Evolutionary conservation across 2,797 vertebrate genomes (phyloP).

Genomic region (Pseudomugil tenellus): DNA sequence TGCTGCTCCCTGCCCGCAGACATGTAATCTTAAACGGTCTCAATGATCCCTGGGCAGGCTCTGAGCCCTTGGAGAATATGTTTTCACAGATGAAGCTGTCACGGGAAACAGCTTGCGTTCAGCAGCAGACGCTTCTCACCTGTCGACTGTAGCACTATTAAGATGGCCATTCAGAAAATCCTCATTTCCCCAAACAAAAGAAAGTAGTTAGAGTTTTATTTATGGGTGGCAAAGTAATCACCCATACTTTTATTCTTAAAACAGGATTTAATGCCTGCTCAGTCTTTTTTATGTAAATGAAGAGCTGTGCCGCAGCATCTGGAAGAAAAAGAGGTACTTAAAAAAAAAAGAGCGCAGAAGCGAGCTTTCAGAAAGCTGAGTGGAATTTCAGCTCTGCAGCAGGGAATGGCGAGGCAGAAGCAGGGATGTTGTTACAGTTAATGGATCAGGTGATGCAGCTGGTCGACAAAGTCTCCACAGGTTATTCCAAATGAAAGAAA

Average conservation of each 20-base stretch:
- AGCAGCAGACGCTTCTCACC: conserved; percentile 60
- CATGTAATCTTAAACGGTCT: conserved; percentile 79
- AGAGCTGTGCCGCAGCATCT: conserved; percentile 11
- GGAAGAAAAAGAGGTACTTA: not conserved
- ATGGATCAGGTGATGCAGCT: conserved; percentile 54
- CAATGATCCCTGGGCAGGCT: conserved; percentile 73
- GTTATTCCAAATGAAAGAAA: conserved; percentile 60
- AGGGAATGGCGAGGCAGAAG: conserved; percentile 29
- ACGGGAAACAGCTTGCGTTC: conserved; percentile 69
- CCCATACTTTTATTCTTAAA: conserved; percentile 11
- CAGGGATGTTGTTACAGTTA: conserved; percentile 52
- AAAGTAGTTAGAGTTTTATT: conserved; percentile 16
- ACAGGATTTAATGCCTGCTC: conserved; percentile 11
- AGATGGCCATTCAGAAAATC: conserved; percentile 27
- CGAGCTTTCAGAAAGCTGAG: conserved; percentile 28
- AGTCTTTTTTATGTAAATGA: conserved; percentile 32
- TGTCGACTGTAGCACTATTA: conserved; percentile 46
- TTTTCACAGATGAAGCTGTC: conserved; percentile 77
- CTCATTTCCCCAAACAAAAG: conserved; percentile 15
- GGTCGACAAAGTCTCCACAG: conserved; percentile 45
- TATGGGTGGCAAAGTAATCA: conserved; percentile 14
- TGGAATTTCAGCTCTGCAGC: conserved; percentile 67
- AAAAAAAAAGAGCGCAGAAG: conserved; percentile 16
- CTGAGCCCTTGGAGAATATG: conserved; percentile 72
- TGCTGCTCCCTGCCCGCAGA: conserved; percentile 73